Conservation (phyloP, 2,888 invertebrate species). For the Drosophila buzzatii region DNA sequence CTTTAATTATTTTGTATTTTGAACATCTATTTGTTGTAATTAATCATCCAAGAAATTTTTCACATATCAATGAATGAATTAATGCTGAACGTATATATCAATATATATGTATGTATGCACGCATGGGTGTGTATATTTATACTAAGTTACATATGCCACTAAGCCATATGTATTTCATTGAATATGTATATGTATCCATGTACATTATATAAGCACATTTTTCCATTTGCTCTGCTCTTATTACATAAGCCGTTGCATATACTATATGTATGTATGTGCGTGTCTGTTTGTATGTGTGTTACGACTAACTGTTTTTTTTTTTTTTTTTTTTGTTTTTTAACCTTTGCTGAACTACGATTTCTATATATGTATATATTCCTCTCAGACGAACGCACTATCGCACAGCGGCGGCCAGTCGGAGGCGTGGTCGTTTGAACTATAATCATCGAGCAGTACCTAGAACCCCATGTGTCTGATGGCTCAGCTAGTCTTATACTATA, state of each 20-base stretch:
- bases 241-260: conserved; percentile 43
- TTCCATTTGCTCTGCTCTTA: background rate
- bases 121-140: conserved; percentile 15
- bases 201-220: conserved; percentile 46
- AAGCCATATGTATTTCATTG: conserved; percentile 23
- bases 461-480: background rate
- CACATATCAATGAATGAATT: conserved; percentile 12
- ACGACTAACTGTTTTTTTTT: conserved; percentile 11
- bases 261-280: conserved; percentile 3
- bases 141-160: conserved; percentile 16
- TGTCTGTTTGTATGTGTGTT: conserved; percentile 4
- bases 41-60: conserved; percentile 58
- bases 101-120: background rate
- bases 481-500: conserved; percentile 1
- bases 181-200: conserved; percentile 26
- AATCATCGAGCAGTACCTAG: conserved; percentile 2
- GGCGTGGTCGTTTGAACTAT: conserved; percentile 11
- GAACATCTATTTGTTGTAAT: conserved; percentile 66
- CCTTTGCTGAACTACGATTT: conserved; percentile 22
- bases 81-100: background rate
- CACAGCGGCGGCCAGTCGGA: conserved; percentile 3
- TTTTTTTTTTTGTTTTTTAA: background rate
- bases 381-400: conserved; percentile 11
- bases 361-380: conserved; percentile 9
- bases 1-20: conserved; percentile 67